Base-by-base conservation (phyloP, 2,113 vertebrate species). In the Patagioenas fasciata region DNA sequence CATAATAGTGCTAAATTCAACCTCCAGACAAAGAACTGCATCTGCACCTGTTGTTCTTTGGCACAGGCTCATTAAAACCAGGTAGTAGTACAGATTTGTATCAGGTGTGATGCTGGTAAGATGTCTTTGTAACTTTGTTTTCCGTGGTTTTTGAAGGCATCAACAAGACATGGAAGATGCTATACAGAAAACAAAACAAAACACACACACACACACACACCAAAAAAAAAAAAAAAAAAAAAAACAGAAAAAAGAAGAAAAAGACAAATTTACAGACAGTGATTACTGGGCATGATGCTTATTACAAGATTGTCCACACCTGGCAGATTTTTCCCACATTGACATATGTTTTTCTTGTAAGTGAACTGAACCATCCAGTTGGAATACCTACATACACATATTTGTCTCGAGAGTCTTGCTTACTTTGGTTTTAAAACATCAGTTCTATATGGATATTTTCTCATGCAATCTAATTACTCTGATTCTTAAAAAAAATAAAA, bases 101-200 rank as follows among this genome's bases (percentile, higher is more conserved):
- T 7, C 25, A 58, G 32, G 40, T 40, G 50, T 44, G 58, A 23
- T 12, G 32, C 40, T 48, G 31, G 15, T 6, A 87, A 74, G 8
- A 15, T 90, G 40, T 50, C 14, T 47, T 74, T 32, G 3, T 10
- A 66, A 11, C 5, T 10, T 10, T 53, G 6, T 14, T 82, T 83
- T 47, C 50, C 40, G 3, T 6, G 10, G 4, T n/a, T 80, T 73
- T 36, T 16, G 21, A 13, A 10, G 9, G 6, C 1, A 0, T 9
- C 40, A 24, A 15, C 2, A 6, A 75, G 36, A 36, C 11, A 40
- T 7, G 5, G 60, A 84, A 85, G 29, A 51, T 62, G 24, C 5
- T 21, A 20, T 26, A 23, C 1, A 34, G 17, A 5, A 4, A 24
- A 50, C 10, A 12, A 24, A 50, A 50, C 10, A 23, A 50, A 7